Conservation (phyloP, 2,888 invertebrate species). For the Drosophila formosana region DNA sequence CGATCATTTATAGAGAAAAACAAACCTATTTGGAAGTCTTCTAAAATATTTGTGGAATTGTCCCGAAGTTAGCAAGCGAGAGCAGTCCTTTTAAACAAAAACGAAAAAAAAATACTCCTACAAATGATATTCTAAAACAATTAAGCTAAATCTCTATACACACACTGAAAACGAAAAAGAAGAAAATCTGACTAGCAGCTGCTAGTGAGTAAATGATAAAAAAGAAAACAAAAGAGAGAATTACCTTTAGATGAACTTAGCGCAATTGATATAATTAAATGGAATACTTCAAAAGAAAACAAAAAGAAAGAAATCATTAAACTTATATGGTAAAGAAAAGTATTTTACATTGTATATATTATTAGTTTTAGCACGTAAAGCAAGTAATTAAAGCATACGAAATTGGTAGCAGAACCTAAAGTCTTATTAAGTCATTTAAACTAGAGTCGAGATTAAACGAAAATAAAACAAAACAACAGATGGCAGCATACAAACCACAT, state of each 20-base stretch:
- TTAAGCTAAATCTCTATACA: conserved; percentile 50
- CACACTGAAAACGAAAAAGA: conserved; percentile 16
- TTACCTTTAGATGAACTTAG: conserved; percentile 85
- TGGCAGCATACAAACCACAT: conserved; percentile 48
- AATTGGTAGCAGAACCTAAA: conserved; percentile 69
- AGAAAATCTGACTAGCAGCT: conserved; percentile 44
- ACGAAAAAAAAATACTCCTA: conserved; percentile 63
- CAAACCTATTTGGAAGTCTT: too few species aligned
- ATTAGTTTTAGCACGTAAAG: conserved; percentile 83
- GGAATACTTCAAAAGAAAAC: conserved; percentile 51
- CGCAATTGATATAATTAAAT: conserved; percentile 84
- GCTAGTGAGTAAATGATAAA: conserved; percentile 43
- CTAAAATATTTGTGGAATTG: neutral
- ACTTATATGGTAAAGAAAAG: conserved; percentile 53
- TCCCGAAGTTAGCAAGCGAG: neutral
- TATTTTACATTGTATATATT: conserved; percentile 83
- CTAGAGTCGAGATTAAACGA: conserved; percentile 39
- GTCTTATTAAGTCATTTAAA: conserved; percentile 76
- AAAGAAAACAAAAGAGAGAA: conserved; percentile 35
- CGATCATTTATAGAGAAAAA: neutral
- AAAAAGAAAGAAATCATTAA: conserved; percentile 40
- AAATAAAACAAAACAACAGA: conserved; percentile 13
- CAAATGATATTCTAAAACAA: conserved; percentile 74
- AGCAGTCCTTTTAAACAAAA: conserved; percentile 30
- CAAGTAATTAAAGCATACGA: conserved; percentile 62